Evolutionary conservation across 2,888 invertebrate genomes (phyloP), one percentile per base, ranked within the genome.

Genomic region (Hartigia nigra): DNA sequence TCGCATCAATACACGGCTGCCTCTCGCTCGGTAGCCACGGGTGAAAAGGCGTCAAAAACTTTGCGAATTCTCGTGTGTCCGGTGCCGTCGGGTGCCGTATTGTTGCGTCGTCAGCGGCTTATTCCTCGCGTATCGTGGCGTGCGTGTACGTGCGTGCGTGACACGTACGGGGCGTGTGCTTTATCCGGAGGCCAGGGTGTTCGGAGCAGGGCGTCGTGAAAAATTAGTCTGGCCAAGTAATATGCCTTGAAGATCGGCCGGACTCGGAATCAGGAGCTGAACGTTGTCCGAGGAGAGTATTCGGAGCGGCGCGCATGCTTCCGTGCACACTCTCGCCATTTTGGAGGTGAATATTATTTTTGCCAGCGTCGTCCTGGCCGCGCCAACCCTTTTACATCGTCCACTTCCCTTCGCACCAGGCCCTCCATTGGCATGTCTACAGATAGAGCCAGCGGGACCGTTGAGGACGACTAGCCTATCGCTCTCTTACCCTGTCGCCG

Each of bases 261-360:
- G 81, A 75, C 83, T 82, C 78, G 77, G 82, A 82, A 83, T 83
- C 84, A 83, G 81, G 82, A 82, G 80, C 78, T 82, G 82, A 81
- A 81, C 82, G 76, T 77, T 82, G 82, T 75, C 79, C 82, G 82
- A 87, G 82, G 80, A 83, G 77, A 84, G 82, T 81, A 81, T 79
- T 81, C 80, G 81, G 81, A 83, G 82, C 81, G 83, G 85, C 87
- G 87, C 87, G 86, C 87, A 87, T 87, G 87, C 86, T 84, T 84
- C 84, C 85, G 85, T 85, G 84, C 84, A 83, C 86, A 86, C 85
- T 87, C 88, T 90, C 91, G 91, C 91, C 91, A 91, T 91, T 90
- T 91, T 90, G 90, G 88, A 90, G 90, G 91, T 91, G 90, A 91
- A 90, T 88, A 88, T 88, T 86, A 87, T 85, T 86, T 85, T 84